Evolutionary conservation across 2,888 invertebrate species (phyloP).

Genomic region (Meiosimyza decipiens): DNA sequence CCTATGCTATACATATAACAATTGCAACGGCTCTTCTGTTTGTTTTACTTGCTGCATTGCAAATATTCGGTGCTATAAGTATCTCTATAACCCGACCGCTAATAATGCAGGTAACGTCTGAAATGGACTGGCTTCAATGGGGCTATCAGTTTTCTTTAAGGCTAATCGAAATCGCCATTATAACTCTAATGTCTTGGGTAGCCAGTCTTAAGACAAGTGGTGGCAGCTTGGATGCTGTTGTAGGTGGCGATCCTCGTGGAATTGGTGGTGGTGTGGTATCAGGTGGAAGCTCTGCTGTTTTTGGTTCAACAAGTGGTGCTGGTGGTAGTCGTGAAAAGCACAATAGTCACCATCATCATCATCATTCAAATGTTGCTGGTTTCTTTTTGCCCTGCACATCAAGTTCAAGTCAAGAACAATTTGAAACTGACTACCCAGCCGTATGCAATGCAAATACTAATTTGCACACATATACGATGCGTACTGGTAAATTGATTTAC

Average conservation of each 20-base stretch:
- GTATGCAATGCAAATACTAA: conserved; percentile 89
- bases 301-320: conserved; percentile 32
- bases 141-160: conserved; percentile 88
- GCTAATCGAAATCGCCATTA: conserved; percentile 87
- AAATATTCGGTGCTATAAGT: conserved; percentile 83
- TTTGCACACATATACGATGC: conserved; percentile 83
- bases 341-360: conserved; percentile 54
- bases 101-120: conserved; percentile 65
- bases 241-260: conserved; percentile 42
- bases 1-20: conserved; percentile 89
- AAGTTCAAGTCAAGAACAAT: conserved; percentile 86
- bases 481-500: conserved; percentile 81
- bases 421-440: conserved; percentile 85
- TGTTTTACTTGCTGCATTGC: conserved; percentile 83
- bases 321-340: conserved; percentile 76
- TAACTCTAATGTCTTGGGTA: conserved; percentile 87
- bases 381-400: conserved; percentile 85
- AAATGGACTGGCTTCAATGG: conserved; percentile 91
- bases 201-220: conserved; percentile 77
- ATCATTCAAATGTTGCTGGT: conserved; percentile 72
- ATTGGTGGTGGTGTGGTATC: conserved; percentile 44
- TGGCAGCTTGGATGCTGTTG: conserved; percentile 56
- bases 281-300: conserved; percentile 25
- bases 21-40: conserved; percentile 88
- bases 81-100: conserved; percentile 67